Base-by-base conservation (phyloP, 2,888 invertebrate genomes). In the Hydroisotoma schaefferi region DNA sequence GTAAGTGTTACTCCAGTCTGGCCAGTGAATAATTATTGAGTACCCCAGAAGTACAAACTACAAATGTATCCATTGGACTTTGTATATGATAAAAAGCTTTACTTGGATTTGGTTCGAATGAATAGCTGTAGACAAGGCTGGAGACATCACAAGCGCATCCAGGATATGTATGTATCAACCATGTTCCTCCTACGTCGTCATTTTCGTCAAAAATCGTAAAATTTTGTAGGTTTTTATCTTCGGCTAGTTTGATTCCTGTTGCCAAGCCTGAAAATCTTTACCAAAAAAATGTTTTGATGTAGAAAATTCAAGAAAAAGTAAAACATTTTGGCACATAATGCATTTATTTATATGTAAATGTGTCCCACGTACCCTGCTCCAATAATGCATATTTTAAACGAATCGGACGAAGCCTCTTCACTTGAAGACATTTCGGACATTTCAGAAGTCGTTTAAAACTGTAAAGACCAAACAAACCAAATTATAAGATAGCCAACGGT, bases 171-270 rank as follows among this genome's bases (percentile, higher is more conserved):
- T 68, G 62, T 1, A 58, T 54, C 8, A 57, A 22, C 68, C 68
- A 68, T n/a, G 63, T 66, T 18, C 68, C 68, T 4, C 68, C 68
- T 12, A 68, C 59, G 18, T 68, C 68, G 5, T 44, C 3, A 43
- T 68, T 61, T 4, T 52, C 52, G 2, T 68, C 68, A 28, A 59
- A 68, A 33, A 68, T 61, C 20, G 61, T 64, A 22, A 63, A 57
- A 2, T 48, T 55, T 1, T 38, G 44, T 2, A 60, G 29, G n/a
- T 43, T 55, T 22, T 59, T 23, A 3, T 55, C 33, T 12, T 56
- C 33, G 46, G 57, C 43, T n/a, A 68, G 38, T 26, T 64, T 59
- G 15, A 66, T 48, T 2, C 59, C 68, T 43, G 68, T 66, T 47
- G 62, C 62, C 1, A 68, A 10, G 1, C 68, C 68, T 6, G 62